These are phyloP conservation scores for Notolabrus celidotus DNA, from an alignment of 2,797 vertebrate species.

Conservation along the genomic window DNA sequence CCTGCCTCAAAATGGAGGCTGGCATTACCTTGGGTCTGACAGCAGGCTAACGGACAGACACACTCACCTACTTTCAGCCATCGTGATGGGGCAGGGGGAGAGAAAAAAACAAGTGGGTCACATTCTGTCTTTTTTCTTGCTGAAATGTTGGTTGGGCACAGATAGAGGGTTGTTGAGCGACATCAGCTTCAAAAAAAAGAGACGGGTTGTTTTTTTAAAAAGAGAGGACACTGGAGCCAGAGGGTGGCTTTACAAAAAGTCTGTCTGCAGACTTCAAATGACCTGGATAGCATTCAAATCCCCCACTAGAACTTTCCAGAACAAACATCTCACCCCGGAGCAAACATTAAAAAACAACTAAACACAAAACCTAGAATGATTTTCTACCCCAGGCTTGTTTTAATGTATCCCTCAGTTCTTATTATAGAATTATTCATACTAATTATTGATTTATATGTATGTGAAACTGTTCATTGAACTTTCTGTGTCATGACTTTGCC, in stretches of 20 bases:
- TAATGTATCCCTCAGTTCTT: background rate
- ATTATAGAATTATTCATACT: too few relatives aligned
- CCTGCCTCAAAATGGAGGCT: constrained; percentile 55
- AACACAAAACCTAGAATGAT: background rate
- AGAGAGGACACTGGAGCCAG: constrained; percentile 11
- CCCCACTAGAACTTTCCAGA: background rate
- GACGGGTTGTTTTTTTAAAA: constrained; percentile 2
- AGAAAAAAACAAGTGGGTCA: constrained; percentile 54
- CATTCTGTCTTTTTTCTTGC: constrained; percentile 43
- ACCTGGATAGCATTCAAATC: constrained; percentile 6
- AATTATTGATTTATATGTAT: too few relatives aligned
- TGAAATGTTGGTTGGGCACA: constrained; percentile 30
- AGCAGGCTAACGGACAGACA: constrained; percentile 57
- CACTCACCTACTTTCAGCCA: constrained; percentile 70
- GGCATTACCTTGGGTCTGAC: constrained; percentile 61
- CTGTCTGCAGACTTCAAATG: constrained; percentile 4
- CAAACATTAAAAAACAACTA: background rate
- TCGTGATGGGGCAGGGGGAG: constrained; percentile 9
- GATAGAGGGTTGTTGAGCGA: constrained; percentile 3
- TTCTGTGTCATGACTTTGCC: constrained; percentile 1
- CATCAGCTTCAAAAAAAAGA: background rate
- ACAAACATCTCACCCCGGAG: background rate
- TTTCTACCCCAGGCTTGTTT: too few relatives aligned
- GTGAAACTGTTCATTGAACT: background rate
- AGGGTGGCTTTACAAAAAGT: constrained; percentile 3